Conservation (phyloP, 2,113 vertebrate species). For the Urocolius indicus region DNA sequence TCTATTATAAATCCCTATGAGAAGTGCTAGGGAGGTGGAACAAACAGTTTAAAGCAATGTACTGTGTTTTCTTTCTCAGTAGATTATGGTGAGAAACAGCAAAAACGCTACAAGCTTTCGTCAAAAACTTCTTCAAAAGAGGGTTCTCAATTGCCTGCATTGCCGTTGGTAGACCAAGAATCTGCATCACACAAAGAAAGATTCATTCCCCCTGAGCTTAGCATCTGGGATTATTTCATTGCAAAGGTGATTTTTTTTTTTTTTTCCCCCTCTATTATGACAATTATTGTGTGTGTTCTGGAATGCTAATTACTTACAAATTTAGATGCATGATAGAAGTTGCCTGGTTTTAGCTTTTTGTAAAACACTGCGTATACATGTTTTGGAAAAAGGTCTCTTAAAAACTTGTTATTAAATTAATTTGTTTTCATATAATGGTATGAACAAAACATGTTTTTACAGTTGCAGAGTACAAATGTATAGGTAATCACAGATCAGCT, state of each 20-base stretch:
- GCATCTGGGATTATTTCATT: conserved; percentile 99
- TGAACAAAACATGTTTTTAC: neutral
- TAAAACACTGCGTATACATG: neutral
- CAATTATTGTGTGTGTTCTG: neutral
- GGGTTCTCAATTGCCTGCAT: conserved; percentile 57
- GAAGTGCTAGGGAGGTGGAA: neutral
- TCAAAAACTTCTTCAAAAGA: conserved; percentile 84
- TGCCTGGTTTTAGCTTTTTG: neutral
- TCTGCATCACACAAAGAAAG: conserved; percentile 83
- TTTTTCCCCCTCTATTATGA: neutral
- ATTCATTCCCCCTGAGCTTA: conserved; percentile 94
- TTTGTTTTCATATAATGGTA: neutral
- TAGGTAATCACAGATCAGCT: neutral
- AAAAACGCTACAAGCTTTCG: conserved; percentile 78
- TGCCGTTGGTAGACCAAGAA: conserved; percentile 79
- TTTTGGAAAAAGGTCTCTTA: neutral
- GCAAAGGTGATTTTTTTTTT: conserved; percentile 85
- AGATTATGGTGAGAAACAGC: conserved; percentile 83
- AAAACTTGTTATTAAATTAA: neutral
- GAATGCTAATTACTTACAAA: neutral
- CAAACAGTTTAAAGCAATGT: neutral
- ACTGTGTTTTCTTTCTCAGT: conserved; percentile 63
- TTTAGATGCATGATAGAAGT: neutral
- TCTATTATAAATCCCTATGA: neutral
- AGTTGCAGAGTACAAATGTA: neutral